A percentile compares a stretch with the other conserved stretches of the same genome.
phyloP scores from a whole-genome alignment of 2,888 invertebrate species.

The Diplazon laetatorius region DNA sequence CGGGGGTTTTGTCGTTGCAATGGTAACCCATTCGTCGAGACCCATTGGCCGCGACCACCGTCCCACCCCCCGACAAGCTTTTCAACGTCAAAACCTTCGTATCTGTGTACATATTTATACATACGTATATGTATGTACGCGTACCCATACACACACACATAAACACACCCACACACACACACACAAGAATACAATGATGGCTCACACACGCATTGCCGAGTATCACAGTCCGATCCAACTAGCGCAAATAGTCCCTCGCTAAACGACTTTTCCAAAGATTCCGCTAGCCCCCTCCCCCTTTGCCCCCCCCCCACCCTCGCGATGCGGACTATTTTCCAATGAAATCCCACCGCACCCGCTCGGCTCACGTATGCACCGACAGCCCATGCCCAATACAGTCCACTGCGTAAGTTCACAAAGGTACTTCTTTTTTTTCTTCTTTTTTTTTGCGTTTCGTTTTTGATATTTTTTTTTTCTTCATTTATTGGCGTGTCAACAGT shows the following conservation, averaged over 20 bases:
- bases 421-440: background rate
- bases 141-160: background rate
- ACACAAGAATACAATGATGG: background rate
- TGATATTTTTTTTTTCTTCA: no score
- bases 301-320: no score
- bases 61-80: background rate
- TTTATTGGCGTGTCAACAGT: background rate
- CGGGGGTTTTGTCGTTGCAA: background rate
- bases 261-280: constrained; percentile 53
- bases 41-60: constrained; percentile 3
- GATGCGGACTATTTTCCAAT: constrained; percentile 39
- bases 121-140: no score
- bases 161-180: no score
- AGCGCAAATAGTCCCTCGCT: constrained; percentile 44
- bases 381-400: constrained; percentile 21
- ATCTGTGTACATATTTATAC: constrained; percentile 22
- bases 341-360: constrained; percentile 31
- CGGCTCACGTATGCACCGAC: constrained; percentile 1
- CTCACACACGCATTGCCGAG: background rate
- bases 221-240: constrained; percentile 23
- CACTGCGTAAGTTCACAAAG: constrained; percentile 8
- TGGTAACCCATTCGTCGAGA: constrained; percentile 14
- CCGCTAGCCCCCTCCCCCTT: background rate
- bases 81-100: constrained; percentile 11
- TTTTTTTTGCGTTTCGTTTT: no score